These are phyloP conservation scores for Oreotrochilus melanogaster DNA, from an alignment of 2,113 vertebrate genomes.

Conservation along the genomic window DNA sequence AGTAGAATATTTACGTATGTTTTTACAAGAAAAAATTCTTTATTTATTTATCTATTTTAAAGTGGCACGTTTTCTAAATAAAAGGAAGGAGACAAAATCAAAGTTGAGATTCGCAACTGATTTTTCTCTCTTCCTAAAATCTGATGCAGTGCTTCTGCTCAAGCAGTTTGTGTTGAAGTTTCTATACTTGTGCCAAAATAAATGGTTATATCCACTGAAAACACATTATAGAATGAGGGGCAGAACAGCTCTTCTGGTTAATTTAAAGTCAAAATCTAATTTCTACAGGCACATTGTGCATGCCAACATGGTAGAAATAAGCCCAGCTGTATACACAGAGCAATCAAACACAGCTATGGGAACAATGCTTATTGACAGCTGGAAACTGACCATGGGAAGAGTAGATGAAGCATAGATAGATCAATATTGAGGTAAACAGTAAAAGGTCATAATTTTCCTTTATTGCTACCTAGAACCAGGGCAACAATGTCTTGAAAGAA, in stretches of 20 bases:
- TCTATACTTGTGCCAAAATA: background rate
- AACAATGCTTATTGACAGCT: conserved; percentile 5
- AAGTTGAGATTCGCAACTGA: background rate
- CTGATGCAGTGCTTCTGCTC: background rate
- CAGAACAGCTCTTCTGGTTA: background rate
- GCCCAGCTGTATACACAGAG: conserved; percentile 55
- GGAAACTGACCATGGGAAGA: background rate
- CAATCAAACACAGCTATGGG: background rate
- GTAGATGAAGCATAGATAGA: background rate
- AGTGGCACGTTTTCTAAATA: background rate
- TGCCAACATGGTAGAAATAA: conserved; percentile 6
- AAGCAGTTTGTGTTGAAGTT: background rate
- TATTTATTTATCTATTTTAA: background rate
- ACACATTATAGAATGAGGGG: background rate
- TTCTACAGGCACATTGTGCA: background rate
- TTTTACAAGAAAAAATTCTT: background rate
- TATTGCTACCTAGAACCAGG: background rate
- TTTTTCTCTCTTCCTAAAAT: background rate
- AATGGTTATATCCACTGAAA: conserved; percentile 3
- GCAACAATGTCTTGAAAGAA: background rate
- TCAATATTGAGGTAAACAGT: conserved; percentile 19
- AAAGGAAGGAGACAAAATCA: background rate
- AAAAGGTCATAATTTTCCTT: conserved; percentile 23
- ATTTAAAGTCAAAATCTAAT: conserved; percentile 32
- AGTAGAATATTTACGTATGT: background rate